These are phyloP conservation scores for Myiothlypis chrysogaster DNA, from an alignment of 2,797 vertebrate genomes.

Conservation along the genomic window DNA sequence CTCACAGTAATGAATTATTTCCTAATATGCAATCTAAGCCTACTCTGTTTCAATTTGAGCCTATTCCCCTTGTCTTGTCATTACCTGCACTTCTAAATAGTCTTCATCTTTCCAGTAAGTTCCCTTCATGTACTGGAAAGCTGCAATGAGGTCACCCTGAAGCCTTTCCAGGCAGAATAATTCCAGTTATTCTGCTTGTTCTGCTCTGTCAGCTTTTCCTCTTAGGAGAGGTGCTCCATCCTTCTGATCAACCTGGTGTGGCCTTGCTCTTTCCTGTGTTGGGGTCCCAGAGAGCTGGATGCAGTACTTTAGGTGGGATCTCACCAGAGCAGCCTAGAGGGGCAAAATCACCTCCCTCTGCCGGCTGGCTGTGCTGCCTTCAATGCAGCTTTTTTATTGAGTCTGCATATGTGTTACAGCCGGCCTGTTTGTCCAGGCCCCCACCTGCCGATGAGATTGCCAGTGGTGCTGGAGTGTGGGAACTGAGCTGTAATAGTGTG, in stretches of 20 bases:
- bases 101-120: neutral
- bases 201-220: neutral
- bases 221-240: neutral
- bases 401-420: neutral
- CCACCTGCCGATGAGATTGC: rapidly evolving
- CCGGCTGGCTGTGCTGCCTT: neutral
- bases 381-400: neutral
- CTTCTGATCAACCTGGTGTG: neutral
- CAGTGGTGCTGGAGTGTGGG: rapidly evolving
- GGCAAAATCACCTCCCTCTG: rapidly evolving
- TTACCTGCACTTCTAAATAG: neutral
- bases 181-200: neutral
- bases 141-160: neutral
- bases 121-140: neutral
- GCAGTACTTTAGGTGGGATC: neutral
- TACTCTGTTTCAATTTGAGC: neutral
- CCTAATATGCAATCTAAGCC: neutral
- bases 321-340: neutral
- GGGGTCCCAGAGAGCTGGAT: neutral
- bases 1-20: neutral
- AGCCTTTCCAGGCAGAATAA: neutral
- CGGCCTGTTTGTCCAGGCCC: neutral
- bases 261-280: rapidly evolving
- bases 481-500: neutral
- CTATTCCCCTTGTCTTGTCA: neutral